phyloP scores from a whole-genome alignment of 2,113 vertebrate species.

The Toxotes chatareus region DNA sequence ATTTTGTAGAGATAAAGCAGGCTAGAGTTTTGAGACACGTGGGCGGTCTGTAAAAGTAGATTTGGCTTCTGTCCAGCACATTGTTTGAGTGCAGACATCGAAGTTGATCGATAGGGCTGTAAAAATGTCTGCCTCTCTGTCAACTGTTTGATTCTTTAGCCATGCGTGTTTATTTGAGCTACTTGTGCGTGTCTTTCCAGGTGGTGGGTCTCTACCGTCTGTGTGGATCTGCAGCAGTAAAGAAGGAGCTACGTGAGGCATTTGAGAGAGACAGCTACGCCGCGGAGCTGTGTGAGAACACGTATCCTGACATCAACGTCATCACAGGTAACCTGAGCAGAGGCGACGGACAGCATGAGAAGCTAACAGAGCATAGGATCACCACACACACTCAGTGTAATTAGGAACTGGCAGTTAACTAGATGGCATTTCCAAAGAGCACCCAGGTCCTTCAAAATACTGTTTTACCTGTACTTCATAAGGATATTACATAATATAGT shows the following conservation, averaged over 20 bases:
- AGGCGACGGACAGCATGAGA: background rate
- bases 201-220: slow-evolving; percentile 97
- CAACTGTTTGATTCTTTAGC: slow-evolving; percentile 27
- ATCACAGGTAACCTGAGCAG: slow-evolving; percentile 91
- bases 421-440: background rate
- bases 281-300: slow-evolving; percentile 91
- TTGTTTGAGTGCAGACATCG: slow-evolving; percentile 28
- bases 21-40: background rate
- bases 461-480: background rate
- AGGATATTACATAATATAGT: background rate
- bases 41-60: background rate
- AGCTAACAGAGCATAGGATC: background rate
- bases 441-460: background rate
- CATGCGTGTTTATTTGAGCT: slow-evolving; percentile 53
- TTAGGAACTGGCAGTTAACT: slow-evolving; percentile 12
- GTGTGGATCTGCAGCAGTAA: slow-evolving; percentile 95
- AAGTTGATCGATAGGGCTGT: slow-evolving; percentile 50
- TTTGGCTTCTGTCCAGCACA: slow-evolving; percentile 51
- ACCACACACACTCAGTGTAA: slow-evolving; percentile 28
- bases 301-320: slow-evolving; percentile 97
- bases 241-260: slow-evolving; percentile 97
- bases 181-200: slow-evolving; percentile 77
- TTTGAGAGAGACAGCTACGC: slow-evolving; percentile 94
- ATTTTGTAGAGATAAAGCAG: slow-evolving; percentile 19
- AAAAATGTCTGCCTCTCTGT: slow-evolving; percentile 41